Evolutionary conservation across 2,113 vertebrate species (phyloP).

Genomic region (Pelobates fuscus): DNA sequence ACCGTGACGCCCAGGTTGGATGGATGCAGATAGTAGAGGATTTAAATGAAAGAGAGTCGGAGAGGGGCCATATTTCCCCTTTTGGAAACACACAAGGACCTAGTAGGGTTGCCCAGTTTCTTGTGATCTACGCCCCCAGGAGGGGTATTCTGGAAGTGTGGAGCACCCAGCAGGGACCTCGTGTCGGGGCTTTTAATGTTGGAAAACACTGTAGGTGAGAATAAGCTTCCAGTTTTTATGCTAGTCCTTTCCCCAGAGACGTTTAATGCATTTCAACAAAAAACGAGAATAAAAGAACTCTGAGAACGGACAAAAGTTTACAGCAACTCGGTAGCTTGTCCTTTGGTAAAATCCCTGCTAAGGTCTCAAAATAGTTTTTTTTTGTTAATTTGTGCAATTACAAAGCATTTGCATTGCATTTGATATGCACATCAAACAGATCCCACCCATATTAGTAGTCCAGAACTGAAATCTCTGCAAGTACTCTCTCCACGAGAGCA

Average conservation of each 20-base stretch:
- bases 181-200: conserved; percentile 94
- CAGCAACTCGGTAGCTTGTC: too few relatives aligned
- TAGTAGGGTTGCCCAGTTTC: conserved; percentile 86
- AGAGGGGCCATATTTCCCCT: conserved; percentile 68
- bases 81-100: conserved; percentile 73
- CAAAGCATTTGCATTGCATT: too few relatives aligned
- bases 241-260: background rate
- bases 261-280: too few relatives aligned
- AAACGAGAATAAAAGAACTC: too few relatives aligned
- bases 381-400: too few relatives aligned
- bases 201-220: conserved; percentile 92
- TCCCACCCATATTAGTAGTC: too few relatives aligned
- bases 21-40: conserved; percentile 93
- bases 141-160: conserved; percentile 96
- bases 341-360: too few relatives aligned
- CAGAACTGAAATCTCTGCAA: too few relatives aligned
- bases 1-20: conserved; percentile 90
- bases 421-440: too few relatives aligned
- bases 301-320: too few relatives aligned
- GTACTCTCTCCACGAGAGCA: too few relatives aligned
- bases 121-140: conserved; percentile 92
- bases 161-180: conserved; percentile 92
- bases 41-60: conserved; percentile 79
- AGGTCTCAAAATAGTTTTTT: too few relatives aligned
- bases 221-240: background rate